Conservation (phyloP, 2,113 vertebrate species). For the Panurus biarmicus region DNA sequence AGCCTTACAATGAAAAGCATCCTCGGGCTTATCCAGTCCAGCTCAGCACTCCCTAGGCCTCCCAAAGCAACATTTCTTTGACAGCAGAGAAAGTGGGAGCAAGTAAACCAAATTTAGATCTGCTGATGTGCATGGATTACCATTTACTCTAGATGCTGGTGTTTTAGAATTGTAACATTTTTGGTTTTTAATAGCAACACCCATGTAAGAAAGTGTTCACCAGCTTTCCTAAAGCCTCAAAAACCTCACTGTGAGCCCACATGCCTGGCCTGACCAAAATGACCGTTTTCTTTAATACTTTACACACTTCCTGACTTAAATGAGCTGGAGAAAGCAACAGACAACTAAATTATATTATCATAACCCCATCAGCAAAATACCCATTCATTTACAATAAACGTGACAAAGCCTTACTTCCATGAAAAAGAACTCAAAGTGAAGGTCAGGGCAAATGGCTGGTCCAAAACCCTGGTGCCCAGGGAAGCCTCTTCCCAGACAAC, state of each 20-base stretch:
- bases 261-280: background rate
- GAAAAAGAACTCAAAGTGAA: background rate
- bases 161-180: rapidly evolving
- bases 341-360: background rate
- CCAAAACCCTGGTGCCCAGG: background rate
- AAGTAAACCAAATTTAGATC: background rate
- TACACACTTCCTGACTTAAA: background rate
- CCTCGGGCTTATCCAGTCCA: background rate
- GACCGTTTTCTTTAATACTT: background rate
- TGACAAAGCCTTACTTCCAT: background rate
- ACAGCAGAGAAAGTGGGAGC: background rate
- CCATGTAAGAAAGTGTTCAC: background rate
- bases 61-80: background rate
- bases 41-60: background rate
- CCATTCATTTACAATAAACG: background rate
- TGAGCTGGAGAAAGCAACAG: background rate
- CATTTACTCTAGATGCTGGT: background rate
- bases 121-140: background rate
- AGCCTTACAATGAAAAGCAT: background rate
- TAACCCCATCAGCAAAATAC: background rate
- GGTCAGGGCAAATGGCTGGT: background rate
- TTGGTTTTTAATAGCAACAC: background rate
- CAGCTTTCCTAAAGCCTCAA: background rate
- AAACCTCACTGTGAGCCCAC: background rate
- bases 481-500: background rate